Evolutionary conservation across 2,888 invertebrate species (phyloP), one percentile per base, ranked within the genome.

Genomic region (Glomeris marginata): DNA sequence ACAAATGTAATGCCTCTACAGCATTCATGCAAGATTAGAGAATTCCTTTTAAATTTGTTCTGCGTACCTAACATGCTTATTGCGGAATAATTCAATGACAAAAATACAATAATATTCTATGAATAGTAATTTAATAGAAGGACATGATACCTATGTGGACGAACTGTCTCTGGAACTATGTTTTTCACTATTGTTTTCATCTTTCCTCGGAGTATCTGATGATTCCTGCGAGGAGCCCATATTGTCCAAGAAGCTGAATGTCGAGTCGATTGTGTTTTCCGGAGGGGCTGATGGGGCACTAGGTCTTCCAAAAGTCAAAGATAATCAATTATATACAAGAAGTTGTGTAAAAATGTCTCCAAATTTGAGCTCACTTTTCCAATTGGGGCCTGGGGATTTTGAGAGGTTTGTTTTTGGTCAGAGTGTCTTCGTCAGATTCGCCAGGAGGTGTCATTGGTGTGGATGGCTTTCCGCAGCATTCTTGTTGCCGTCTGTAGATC

Each of bases 191-290:
- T 47, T 47, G 22, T 47, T 18, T 38, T 38, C 51, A 28, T 47
- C 47, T 11, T 51, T 46, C 37, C 42, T 51, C 8, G 35, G 18
- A 16, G 45, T 49, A 37, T 53, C 53, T 6, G 51, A 47, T n/a
- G 53, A 53, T 49, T 53, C 53, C 41, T 53, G 53, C n/a, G 53
- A 53, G 4, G 51, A 53, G 33, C 49, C 51, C 53, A 53, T 53
- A 16, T 51, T 38, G 28, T 53, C 51, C 37, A 53, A 45, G 45
- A 53, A 53, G 42, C 51, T 53, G 45, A 54, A 54, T 6, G 52
- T 49, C 3, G 46, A 44, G 28, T 54, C 54, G 18, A 52, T 49
- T 16, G 52, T 49, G 28, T 33, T 47, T 45, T 48, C 52, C 8
- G 45, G 33, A n/a, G 52, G 52, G 45, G 28, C 28, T 8, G 8